phyloP scores from a whole-genome alignment of 2,888 invertebrate species.

The Tinea pellionella region DNA sequence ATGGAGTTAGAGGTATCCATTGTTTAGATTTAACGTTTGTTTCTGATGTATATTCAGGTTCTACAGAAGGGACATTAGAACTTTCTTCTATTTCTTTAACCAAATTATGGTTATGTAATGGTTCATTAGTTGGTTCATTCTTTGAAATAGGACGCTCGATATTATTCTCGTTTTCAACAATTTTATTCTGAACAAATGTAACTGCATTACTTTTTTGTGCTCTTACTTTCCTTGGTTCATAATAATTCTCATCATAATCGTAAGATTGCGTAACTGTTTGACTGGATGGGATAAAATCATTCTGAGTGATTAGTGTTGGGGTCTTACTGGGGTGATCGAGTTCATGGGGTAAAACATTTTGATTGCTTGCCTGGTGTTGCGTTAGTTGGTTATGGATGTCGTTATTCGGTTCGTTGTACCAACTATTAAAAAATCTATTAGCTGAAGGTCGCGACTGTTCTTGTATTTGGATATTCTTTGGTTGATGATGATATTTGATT shows the following conservation, averaged over 20 bases:
- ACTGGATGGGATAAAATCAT: conserved; percentile 35
- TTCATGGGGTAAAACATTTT: background rate
- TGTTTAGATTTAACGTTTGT: background rate
- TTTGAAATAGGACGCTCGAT: background rate
- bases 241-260: conserved; percentile 35
- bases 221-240: conserved; percentile 29
- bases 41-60: background rate
- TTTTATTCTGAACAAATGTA: background rate
- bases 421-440: background rate
- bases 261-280: conserved; percentile 41
- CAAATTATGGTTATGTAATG: background rate
- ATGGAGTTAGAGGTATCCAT: background rate
- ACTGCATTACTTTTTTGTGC: background rate
- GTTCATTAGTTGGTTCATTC: background rate
- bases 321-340: conserved; percentile 16
- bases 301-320: conserved; percentile 34
- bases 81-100: background rate
- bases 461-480: background rate
- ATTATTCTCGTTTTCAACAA: background rate
- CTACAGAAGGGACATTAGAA: background rate
- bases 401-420: background rate
- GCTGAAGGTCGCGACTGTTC: background rate
- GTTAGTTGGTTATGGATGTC: background rate
- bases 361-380: background rate
- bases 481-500: conserved; percentile 8